Evolutionary conservation across 1,140 invertebrate genomes (phyloP).

Genomic region (Brachionus angularis): DNA sequence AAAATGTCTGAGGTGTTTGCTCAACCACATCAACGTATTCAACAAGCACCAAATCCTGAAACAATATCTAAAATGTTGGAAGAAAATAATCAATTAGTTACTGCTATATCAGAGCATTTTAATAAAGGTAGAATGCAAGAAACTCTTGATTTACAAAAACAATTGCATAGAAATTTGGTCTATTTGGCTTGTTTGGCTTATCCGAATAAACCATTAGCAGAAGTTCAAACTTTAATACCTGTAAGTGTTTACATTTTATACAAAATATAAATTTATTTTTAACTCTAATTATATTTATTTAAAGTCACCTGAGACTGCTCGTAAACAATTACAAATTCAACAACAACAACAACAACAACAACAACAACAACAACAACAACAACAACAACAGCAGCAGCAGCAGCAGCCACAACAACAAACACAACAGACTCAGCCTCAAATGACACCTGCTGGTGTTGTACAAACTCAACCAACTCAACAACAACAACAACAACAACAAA

Average conservation of each 20-base stretch:
- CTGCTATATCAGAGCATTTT: slow-evolving; percentile 25
- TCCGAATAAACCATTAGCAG: slow-evolving; percentile 30
- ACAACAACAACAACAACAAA: slow-evolving; percentile 19
- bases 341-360: background rate
- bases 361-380: background rate
- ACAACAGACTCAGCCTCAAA: background rate
- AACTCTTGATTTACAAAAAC: slow-evolving; percentile 36
- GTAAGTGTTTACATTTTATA: background rate
- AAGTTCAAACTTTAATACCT: slow-evolving; percentile 29
- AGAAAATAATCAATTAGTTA: slow-evolving; percentile 24
- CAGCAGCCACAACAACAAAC: background rate
- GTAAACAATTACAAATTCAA: slow-evolving; percentile 24
- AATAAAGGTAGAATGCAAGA: slow-evolving; percentile 41
- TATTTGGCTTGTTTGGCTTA: slow-evolving; percentile 38
- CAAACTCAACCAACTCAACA: background rate
- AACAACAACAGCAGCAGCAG: background rate
- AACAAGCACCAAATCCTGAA: slow-evolving; percentile 29
- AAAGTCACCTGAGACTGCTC: slow-evolving; percentile 31
- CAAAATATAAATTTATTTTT: background rate
- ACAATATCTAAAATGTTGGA: slow-evolving; percentile 38
- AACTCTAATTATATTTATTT: background rate
- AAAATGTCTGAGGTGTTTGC: slow-evolving; percentile 43
- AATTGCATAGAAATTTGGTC: slow-evolving; percentile 35
- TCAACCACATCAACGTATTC: slow-evolving; percentile 23
- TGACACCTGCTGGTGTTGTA: background rate